These are phyloP conservation scores for Picathartes gymnocephalus DNA, from an alignment of 2,113 vertebrate genomes.

Conservation along the genomic window DNA sequence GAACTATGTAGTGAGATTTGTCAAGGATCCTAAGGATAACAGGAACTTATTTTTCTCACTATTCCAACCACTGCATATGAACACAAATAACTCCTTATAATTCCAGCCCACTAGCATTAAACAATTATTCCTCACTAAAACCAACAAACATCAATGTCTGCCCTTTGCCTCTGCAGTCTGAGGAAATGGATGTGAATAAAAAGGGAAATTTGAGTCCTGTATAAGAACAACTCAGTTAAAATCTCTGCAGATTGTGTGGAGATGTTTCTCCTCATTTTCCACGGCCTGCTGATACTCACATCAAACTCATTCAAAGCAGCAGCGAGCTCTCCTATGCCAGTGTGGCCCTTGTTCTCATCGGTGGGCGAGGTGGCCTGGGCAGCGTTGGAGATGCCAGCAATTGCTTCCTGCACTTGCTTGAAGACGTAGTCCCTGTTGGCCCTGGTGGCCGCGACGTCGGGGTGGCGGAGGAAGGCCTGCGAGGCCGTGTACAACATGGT, in stretches of 20 bases:
- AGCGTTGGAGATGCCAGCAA: conserved; percentile 93
- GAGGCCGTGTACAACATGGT: conserved; percentile 98
- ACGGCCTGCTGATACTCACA: conserved; percentile 72
- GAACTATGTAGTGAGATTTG: background rate
- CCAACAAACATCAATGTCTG: background rate
- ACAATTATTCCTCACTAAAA: background rate
- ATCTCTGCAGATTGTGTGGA: background rate
- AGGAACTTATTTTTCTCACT: background rate
- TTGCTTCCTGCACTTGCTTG: conserved; percentile 98
- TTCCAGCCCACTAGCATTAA: background rate
- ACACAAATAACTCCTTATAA: background rate
- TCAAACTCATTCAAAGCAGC: conserved; percentile 98
- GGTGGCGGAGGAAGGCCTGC: conserved; percentile 95
- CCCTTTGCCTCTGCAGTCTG: background rate
- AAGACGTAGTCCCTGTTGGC: conserved; percentile 98
- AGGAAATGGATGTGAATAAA: background rate
- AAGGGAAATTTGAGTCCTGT: background rate
- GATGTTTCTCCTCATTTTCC: background rate
- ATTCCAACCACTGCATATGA: background rate
- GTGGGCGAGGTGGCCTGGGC: conserved; percentile 94
- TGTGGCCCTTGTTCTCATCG: conserved; percentile 94
- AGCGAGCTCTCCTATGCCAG: conserved; percentile 94
- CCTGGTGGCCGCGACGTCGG: conserved; percentile 92
- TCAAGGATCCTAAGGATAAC: background rate
- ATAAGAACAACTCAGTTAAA: background rate